Base-by-base conservation (phyloP, 2,113 vertebrate species). In the Sinocyclocheilus anshuiensis region DNA sequence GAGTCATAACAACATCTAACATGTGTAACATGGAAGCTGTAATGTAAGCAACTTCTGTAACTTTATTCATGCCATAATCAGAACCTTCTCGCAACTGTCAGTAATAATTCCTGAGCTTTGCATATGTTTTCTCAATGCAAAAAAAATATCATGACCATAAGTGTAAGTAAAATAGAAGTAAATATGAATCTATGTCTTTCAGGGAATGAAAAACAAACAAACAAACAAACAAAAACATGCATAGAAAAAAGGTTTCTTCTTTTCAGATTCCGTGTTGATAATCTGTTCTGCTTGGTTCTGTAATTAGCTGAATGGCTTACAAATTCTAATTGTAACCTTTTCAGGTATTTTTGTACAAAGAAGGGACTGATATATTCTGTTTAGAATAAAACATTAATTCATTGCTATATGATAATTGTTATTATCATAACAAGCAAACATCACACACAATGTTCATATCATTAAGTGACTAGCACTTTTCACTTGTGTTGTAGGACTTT, bases 291-390 rank as follows among this genome's bases (percentile, higher is more conserved):
- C 95, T 97, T 96, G 93, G 92, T 94, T 95, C 90, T 98, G 97
- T 97, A 97, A 93, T 97, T 97, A 96, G 95, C 93, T 96, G 94
- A 95, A 96, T 93, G 94, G 95, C 96, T 97, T 95, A 94, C 96
- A 95, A 96, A 95, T 96, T 94, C 91, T 96, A 97, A 96, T 95
- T 97, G 96, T 98, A 97, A 97, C 96, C 95, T 95, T 94, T 98
- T 97, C 96, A 96, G 96, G 96, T 98, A 98, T 98, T 98, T 98
- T 98, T 99, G 97, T 98, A 99, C 95, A 96, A 97, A 96, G 94
- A 96, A 97, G 96, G 96, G 97, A 97, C 95, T 96, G 97, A 96
- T 97, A 93, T 95, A 96, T 97, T 97, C 96, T 98, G 96, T 98
- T 97, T 97, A 97, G 96, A 98, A 97, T 98, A 97, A 98, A 99